phyloP scores from a whole-genome alignment of 2,888 invertebrate species.

The Malacosoma neustria region DNA sequence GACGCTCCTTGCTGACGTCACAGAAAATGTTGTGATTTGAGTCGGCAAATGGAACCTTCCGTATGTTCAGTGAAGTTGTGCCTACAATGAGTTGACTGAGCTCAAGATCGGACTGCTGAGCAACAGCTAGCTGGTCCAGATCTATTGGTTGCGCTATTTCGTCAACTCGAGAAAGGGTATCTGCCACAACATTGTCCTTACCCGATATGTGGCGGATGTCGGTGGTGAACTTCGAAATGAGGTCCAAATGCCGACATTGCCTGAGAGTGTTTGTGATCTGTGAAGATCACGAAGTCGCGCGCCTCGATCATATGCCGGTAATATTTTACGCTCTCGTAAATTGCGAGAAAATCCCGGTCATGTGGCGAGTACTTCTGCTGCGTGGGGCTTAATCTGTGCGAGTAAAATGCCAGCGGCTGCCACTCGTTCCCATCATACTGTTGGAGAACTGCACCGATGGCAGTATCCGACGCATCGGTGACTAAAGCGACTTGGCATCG shows the following conservation, averaged over 20 bases:
- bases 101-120: conserved; percentile 13
- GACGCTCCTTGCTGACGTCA: conserved; percentile 9
- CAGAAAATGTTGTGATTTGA: conserved; percentile 9
- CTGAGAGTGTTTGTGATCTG: conserved; percentile 9
- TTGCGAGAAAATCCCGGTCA: conserved; percentile 8
- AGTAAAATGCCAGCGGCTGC: conserved; percentile 9
- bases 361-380: conserved; percentile 7
- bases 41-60: conserved; percentile 7
- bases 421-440: conserved; percentile 15
- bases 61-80: conserved; percentile 8
- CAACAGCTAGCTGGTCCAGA: conserved; percentile 7
- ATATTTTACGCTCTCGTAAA: conserved; percentile 6
- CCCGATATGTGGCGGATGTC: conserved; percentile 13
- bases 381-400: conserved; percentile 3
- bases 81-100: conserved; percentile 6
- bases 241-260: conserved; percentile 5
- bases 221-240: conserved; percentile 8
- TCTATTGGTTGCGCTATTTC: conserved; percentile 11
- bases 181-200: conserved; percentile 29
- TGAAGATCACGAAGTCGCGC: conserved; percentile 2
- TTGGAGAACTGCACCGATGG: conserved; percentile 34
- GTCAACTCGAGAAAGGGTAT: conserved; percentile 26
- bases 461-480: conserved; percentile 33
- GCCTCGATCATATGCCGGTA: conserved; percentile 8
- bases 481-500: conserved; percentile 22